Evolutionary conservation across 1,140 invertebrate species (phyloP).

Genomic region (Notospermus geniculatus): DNA sequence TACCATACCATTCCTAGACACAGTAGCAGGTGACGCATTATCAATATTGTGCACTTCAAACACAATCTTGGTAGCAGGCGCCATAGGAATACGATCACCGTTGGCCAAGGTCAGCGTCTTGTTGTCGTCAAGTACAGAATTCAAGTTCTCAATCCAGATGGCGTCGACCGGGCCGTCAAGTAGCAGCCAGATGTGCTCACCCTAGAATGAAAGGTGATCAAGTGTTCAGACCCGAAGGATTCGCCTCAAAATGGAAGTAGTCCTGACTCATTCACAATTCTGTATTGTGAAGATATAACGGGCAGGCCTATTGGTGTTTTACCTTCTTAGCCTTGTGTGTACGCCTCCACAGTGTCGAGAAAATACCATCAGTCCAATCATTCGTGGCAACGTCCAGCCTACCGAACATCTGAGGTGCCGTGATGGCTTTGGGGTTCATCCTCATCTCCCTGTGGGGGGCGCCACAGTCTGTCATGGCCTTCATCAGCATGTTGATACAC

Average conservation of each 20-base stretch:
- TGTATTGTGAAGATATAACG: too few relatives aligned
- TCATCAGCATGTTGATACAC: slow-evolving; percentile 92
- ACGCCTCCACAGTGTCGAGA: slow-evolving; percentile 93
- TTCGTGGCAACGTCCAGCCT: slow-evolving; percentile 93
- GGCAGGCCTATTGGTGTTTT: not conserved
- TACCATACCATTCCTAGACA: slow-evolving; percentile 92
- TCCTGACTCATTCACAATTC: not conserved
- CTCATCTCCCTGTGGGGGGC: slow-evolving; percentile 74
- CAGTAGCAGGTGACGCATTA: slow-evolving; percentile 93
- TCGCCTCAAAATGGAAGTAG: not conserved
- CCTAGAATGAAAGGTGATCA: slow-evolving; percentile 27
- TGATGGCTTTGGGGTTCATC: slow-evolving; percentile 98
- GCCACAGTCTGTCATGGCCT: slow-evolving; percentile 57
- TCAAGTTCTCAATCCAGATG: slow-evolving; percentile 59
- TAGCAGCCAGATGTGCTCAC: slow-evolving; percentile 56
- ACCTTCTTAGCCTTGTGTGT: slow-evolving; percentile 86
- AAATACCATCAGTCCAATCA: slow-evolving; percentile 98
- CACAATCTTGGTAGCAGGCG: slow-evolving; percentile 88
- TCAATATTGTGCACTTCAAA: slow-evolving; percentile 95
- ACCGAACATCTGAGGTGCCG: slow-evolving; percentile 96
- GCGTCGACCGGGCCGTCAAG: slow-evolving; percentile 58
- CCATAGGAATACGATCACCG: slow-evolving; percentile 91
- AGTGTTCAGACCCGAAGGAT: not conserved
- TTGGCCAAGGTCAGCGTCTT: slow-evolving; percentile 87
- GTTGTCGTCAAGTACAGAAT: slow-evolving; percentile 58